Base-by-base conservation (phyloP, 2,888 invertebrate species). In the Rhodophaea formosa region DNA sequence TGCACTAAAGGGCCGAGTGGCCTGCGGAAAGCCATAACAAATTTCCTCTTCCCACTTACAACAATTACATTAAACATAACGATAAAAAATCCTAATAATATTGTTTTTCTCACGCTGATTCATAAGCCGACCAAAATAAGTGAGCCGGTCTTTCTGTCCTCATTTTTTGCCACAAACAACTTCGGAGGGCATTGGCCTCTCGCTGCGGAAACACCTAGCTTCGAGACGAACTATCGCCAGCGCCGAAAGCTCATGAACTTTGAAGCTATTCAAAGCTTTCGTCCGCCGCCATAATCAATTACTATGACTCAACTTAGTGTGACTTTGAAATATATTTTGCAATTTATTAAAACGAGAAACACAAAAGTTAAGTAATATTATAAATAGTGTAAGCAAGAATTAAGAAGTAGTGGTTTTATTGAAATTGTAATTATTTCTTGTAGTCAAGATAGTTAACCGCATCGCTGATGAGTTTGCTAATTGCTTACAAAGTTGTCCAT, bases 91-190 rank as follows among this genome's bases (percentile, higher is more conserved):
- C 57, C 66, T 68, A 70, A 79, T 77, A 77, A 74, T 79, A 80
- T 85, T 86, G 83, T 86, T 84, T 82, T 84, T 88, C 86, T 87
- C 86, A 85, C 82, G 81, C 81, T 88, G 88, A 90, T 84, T 90
- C 89, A 90, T 86, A 88, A 80, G 72, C 79, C 75, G 75, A 81
- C 82, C 80, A 83, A 88, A 88, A 85, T 87, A 84, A 88, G 84
- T 79, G 75, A 86, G 83, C 85, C 82, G 86, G 86, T 86, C 84
- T 83, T 79, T 61, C 80, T 83, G 89, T 84, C 88, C 90, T 77
- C 88, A 89, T 89, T 91, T 91, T 91, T 91, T 89, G 84, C 89
- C 82, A 82, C 88, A 88, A 90, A 88, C 90, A 89, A 88, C 89
- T 88, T 86, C 70, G 69, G 86, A 87, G 90, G 88, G 86, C 90